Evolutionary conservation across 2,113 vertebrate species (phyloP).

Genomic region (Stomatorhinus ivindoensis): DNA sequence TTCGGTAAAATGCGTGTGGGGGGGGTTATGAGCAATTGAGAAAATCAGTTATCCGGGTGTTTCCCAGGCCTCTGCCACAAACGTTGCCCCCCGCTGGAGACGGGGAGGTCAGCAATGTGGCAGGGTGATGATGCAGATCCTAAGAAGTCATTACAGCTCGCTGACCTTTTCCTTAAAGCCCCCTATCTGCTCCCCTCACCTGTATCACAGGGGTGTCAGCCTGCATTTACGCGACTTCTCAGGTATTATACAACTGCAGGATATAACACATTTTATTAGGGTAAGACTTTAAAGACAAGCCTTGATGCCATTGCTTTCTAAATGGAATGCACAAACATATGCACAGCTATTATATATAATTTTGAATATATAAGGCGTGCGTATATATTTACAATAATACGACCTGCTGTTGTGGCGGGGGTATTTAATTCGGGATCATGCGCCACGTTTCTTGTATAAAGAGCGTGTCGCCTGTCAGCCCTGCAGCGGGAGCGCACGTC

Average conservation of each 20-base stretch:
- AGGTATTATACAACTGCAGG: background rate
- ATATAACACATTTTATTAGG: background rate
- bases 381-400: background rate
- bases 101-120: background rate
- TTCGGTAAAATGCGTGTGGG: background rate
- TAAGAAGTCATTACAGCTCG: background rate
- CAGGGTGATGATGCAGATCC: background rate
- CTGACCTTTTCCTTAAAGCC: background rate
- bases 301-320: background rate
- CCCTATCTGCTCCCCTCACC: background rate
- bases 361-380: background rate
- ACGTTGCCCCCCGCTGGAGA: background rate
- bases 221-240: background rate
- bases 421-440: background rate
- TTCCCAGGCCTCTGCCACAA: background rate
- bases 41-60: background rate
- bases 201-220: background rate
- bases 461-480: background rate
- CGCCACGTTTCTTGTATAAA: background rate
- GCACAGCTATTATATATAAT: background rate
- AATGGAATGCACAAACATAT: background rate
- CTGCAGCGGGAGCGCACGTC: background rate
- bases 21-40: background rate
- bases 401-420: background rate
- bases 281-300: background rate